Evolutionary conservation across 2,888 invertebrate species (phyloP), one percentile per base, ranked within the genome.

Genomic region (Pterobdella sp.): DNA sequence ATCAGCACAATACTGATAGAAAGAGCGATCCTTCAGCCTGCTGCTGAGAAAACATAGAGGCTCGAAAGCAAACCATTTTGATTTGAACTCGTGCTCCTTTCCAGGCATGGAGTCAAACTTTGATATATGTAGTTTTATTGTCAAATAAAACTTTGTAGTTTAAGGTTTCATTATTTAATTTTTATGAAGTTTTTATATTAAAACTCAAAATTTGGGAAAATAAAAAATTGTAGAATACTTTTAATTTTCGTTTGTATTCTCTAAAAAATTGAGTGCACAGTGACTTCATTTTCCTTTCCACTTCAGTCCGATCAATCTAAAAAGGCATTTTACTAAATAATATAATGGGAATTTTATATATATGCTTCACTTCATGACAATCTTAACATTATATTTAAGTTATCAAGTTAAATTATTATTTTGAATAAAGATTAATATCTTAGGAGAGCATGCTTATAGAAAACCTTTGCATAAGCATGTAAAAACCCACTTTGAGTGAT

Each of bases 231-330:
- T 26, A 56, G n/a, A 3, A 22, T 3, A 56, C 60, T 52, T 71
- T 71, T n/a, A 71, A 63, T n/a, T 71, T 71, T 63, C 71, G 32
- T 71, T 71, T 71, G 71, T 71, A 71, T 34, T 71, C 71, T 31
- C 71, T 71, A 31, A 56, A 71, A 34, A 71, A 71, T 26, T 71
- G 71, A 34, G 71, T 71, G 29, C 63, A 63, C 10, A 71, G 52
- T 35, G 71, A 63, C 52, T 71, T 71, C 52, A 71, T 71, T 37
- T 71, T 71, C 35, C 71, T n/a, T 35, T 71, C 71, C 31, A 71
- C 36, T 35, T 71, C 71, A 1, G 71, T 32, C 36, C 71, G 52
- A 14, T 71, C 71, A 1, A 56, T n/a, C 60, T 56, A 26, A 18
- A n/a, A 42, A 42, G 18, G 18, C 42, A 42, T 42, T 42, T 42